Conservation (phyloP, 2,113 vertebrate species). For the Eidolon helvum region DNA sequence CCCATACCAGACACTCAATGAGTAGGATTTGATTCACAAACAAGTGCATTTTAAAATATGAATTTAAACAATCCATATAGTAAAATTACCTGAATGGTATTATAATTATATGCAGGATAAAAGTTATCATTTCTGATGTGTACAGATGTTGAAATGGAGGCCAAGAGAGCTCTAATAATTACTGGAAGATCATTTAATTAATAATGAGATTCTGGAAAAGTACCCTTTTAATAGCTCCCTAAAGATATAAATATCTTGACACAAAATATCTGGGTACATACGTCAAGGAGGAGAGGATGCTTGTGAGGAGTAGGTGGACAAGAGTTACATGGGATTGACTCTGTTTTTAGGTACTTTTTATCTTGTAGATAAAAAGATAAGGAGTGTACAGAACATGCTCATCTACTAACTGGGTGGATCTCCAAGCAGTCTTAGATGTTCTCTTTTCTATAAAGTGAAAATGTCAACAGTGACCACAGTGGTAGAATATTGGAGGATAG, state of each 20-base stretch:
- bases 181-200: neutral
- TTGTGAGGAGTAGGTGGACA: accelerated
- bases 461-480: accelerated
- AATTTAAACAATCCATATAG: neutral
- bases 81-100: neutral
- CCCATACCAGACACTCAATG: neutral
- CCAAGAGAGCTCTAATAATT: neutral
- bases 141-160: neutral
- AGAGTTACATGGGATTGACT: accelerated
- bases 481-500: too few species aligned
- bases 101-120: neutral
- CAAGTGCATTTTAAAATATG: neutral
- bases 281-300: neutral
- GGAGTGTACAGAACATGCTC: neutral
- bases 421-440: neutral
- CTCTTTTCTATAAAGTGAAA: neutral
- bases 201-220: neutral
- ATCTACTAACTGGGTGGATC: neutral
- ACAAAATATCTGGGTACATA: neutral
- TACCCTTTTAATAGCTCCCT: neutral
- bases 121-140: too few species aligned
- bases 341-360: neutral
- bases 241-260: too few species aligned
- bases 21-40: neutral
- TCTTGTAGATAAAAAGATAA: neutral